A percentile compares a stretch with the other conserved stretches of the same genome.
Conservation (phyloP, 2,113 vertebrate species). For the Brachypodius melanocephalos region DNA sequence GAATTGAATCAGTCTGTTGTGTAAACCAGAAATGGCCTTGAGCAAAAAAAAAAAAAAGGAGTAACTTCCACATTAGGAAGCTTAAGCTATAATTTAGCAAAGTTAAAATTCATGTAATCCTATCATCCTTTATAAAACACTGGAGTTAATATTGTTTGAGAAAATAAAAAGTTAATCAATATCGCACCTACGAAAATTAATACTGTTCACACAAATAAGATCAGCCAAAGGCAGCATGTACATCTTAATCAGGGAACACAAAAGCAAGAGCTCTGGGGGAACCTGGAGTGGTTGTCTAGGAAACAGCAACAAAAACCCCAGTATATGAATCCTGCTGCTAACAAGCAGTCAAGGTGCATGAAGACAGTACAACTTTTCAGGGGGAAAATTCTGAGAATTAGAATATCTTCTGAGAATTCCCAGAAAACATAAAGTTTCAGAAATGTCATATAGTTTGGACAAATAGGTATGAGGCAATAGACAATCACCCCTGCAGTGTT, state of each 20-base stretch:
- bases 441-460: background rate
- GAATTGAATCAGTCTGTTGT: slow-evolving; percentile 3
- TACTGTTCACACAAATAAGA: slow-evolving; percentile 3
- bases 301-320: background rate
- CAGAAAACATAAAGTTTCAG: background rate
- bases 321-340: slow-evolving; percentile 5
- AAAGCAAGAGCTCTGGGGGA: slow-evolving; percentile 31
- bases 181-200: background rate
- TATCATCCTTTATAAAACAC: slow-evolving; percentile 21
- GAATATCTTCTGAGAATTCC: background rate
- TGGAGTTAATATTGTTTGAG: slow-evolving; percentile 22
- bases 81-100: slow-evolving; percentile 22
- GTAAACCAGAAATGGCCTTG: slow-evolving; percentile 2
- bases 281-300: slow-evolving; percentile 49
- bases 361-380: background rate
- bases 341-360: slow-evolving; percentile 4
- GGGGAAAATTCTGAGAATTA: background rate
- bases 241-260: slow-evolving; percentile 11
- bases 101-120: slow-evolving; percentile 41
- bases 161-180: slow-evolving; percentile 51
- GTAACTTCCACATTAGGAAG: background rate
- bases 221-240: slow-evolving; percentile 32
- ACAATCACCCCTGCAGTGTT: background rate
- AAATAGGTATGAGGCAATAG: background rate
- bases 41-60: background rate